A percentile compares a stretch with the other conserved stretches of the same genome.
These are phyloP conservation scores for Portevinia maculata DNA, from an alignment of 2,888 invertebrate species.

Conservation along the genomic window DNA sequence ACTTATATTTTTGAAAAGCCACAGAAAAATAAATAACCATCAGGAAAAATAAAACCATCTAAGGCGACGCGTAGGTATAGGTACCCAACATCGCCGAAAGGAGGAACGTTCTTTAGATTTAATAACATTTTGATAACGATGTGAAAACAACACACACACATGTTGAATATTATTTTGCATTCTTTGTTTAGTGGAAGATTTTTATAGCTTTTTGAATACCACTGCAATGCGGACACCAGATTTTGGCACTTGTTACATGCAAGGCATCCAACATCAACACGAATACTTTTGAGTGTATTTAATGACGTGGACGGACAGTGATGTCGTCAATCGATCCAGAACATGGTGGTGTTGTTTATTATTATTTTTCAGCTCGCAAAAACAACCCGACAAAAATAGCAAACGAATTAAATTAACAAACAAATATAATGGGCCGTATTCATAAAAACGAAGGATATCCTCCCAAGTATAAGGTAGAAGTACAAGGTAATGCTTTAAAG, in stretches of 20 bases:
- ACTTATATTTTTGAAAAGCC: background rate
- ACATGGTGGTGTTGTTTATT: no score
- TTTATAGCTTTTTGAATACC: slow-evolving; percentile 42
- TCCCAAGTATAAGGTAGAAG: no score
- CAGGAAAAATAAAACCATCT: no score
- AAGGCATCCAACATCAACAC: slow-evolving; percentile 10
- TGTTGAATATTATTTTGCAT: slow-evolving; percentile 42
- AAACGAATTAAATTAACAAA: no score
- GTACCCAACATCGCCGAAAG: background rate
- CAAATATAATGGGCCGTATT: no score
- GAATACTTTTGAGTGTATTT: background rate
- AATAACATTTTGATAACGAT: slow-evolving; percentile 8
- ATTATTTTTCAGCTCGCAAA: no score
- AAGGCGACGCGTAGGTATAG: no score
- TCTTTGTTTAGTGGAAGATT: slow-evolving; percentile 40
- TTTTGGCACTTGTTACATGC: slow-evolving; percentile 61
- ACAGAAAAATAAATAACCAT: no score
- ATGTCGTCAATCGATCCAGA: slow-evolving; percentile 3
- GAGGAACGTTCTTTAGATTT: slow-evolving; percentile 20
- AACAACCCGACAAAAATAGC: no score
- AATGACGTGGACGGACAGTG: slow-evolving; percentile 14
- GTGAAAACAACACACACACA: slow-evolving; percentile 10
- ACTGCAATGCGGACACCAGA: background rate
- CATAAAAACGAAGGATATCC: no score
- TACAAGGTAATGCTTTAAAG: no score